phyloP scores from a whole-genome alignment of 2,113 vertebrate genomes.

The Panurus biarmicus region DNA sequence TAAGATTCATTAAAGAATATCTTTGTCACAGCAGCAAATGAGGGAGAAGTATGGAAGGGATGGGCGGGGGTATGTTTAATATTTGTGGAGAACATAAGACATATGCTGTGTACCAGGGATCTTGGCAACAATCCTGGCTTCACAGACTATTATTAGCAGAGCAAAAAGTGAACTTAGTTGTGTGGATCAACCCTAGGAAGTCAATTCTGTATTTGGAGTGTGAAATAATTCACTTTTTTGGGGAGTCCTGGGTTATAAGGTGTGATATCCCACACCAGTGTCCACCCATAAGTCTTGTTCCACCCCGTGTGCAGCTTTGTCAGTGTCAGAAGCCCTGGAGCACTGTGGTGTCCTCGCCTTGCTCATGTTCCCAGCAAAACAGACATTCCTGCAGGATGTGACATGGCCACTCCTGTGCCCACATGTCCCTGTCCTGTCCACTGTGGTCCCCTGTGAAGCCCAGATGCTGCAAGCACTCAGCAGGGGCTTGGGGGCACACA shows the following conservation, averaged over 20 bases:
- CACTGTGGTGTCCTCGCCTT: background rate
- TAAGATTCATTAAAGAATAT: conserved; percentile 36
- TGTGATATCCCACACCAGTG: background rate
- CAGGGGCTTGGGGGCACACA: background rate
- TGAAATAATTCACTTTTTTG: background rate
- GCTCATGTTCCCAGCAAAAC: background rate
- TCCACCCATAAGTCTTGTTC: background rate
- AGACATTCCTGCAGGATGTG: background rate
- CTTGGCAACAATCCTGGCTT: background rate
- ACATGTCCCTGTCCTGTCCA: background rate
- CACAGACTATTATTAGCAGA: background rate
- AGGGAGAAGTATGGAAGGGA: background rate
- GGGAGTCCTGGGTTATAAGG: background rate
- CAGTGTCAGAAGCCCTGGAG: background rate
- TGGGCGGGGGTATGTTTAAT: background rate
- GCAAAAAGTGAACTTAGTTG: background rate
- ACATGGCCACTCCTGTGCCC: background rate
- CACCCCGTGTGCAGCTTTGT: background rate
- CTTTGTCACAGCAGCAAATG: conserved; percentile 14
- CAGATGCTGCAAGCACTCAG: background rate
- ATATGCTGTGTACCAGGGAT: background rate
- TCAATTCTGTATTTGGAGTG: background rate
- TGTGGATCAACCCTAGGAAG: background rate
- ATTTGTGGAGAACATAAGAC: background rate
- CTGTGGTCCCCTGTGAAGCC: background rate